Evolutionary conservation across 1,140 invertebrate genomes (phyloP).

Genomic region (Ephestia elutella): DNA sequence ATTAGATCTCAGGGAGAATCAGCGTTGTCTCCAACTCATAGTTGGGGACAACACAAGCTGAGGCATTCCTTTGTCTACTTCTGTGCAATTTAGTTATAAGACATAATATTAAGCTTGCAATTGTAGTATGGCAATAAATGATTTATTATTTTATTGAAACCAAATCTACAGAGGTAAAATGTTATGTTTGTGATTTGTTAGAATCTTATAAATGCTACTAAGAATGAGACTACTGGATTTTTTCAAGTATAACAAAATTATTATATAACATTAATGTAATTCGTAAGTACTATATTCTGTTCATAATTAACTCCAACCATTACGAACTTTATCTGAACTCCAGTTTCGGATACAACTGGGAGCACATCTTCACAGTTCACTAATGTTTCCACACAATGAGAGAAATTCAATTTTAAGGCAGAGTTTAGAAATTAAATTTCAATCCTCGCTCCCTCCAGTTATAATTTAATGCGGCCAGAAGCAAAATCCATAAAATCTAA

Average conservation of each 20-base stretch:
- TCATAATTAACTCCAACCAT: not conserved
- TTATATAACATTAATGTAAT: not conserved
- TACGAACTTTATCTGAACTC: not conserved
- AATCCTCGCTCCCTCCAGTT: slow-evolving; percentile 48
- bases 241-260: not conserved
- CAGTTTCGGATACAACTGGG: not conserved
- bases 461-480: slow-evolving; percentile 66
- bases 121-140: too few relatives aligned
- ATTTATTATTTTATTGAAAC: too few relatives aligned
- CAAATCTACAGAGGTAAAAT: not conserved
- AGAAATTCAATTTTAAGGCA: slow-evolving; percentile 16
- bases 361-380: slow-evolving; percentile 8
- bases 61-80: too few relatives aligned
- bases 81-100: too few relatives aligned
- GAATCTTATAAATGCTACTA: too few relatives aligned
- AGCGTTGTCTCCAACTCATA: too few relatives aligned
- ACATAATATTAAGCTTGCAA: too few relatives aligned
- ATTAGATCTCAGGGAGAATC: too few relatives aligned
- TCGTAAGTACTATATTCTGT: not conserved
- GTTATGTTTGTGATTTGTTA: not conserved
- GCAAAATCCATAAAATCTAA: slow-evolving; percentile 66
- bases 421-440: slow-evolving; percentile 51
- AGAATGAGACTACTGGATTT: not conserved
- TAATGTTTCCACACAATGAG: slow-evolving; percentile 14
- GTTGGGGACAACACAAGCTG: too few relatives aligned